phyloP scores from a whole-genome alignment of 2,113 vertebrate species.

The Dasyornis broadbenti region DNA sequence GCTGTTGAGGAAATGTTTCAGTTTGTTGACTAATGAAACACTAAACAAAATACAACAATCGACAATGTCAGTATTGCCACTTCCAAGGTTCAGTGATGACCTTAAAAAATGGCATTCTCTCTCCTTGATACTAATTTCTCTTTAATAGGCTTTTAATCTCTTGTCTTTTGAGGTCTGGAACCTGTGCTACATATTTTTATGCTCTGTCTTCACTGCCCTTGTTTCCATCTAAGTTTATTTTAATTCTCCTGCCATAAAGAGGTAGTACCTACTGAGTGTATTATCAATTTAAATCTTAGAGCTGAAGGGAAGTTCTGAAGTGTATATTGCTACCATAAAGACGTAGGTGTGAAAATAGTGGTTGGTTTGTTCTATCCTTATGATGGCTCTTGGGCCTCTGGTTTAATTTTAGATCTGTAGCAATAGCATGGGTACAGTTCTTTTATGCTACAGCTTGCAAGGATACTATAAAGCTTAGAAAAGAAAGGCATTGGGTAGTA shows the following conservation, averaged over 20 bases:
- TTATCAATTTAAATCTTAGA: neutral
- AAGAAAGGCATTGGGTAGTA: neutral
- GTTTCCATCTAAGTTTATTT: neutral
- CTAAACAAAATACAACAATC: neutral
- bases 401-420: neutral
- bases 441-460: neutral
- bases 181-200: neutral
- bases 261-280: neutral
- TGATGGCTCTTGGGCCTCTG: neutral
- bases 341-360: neutral
- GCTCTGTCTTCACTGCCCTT: neutral
- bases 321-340: neutral
- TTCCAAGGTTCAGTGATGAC: neutral
- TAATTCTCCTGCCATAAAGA: neutral
- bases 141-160: neutral
- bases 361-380: neutral
- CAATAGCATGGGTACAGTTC: neutral
- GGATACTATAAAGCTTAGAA: neutral
- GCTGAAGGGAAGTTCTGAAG: neutral
- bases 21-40: neutral
- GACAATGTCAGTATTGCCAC: neutral
- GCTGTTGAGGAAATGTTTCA: neutral
- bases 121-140: neutral
- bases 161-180: neutral
- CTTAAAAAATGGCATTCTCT: neutral